Evolutionary conservation across 2,797 vertebrate species (phyloP).

Genomic region (Sebastes oblongus): DNA sequence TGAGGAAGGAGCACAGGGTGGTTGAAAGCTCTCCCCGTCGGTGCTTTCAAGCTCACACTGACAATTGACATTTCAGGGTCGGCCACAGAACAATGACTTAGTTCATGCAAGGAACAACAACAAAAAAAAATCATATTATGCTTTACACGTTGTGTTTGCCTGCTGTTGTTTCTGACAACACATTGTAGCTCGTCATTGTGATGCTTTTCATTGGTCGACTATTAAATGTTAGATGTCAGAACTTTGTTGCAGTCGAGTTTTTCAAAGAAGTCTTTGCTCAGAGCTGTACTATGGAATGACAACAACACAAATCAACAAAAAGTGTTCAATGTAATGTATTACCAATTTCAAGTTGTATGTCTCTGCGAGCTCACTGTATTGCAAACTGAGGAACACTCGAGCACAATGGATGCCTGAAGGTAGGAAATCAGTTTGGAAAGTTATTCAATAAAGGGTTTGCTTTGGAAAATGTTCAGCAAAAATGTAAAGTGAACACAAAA

Average conservation of each 20-base stretch:
- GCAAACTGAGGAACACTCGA: neutral
- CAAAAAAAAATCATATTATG: neutral
- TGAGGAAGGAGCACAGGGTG: neutral
- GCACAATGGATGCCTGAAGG: neutral
- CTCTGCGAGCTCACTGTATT: neutral
- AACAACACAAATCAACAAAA: neutral
- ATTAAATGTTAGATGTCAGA: neutral
- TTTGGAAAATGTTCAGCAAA: neutral
- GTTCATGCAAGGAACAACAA: neutral
- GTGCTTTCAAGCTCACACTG: neutral
- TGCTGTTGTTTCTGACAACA: neutral
- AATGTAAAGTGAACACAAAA: neutral
- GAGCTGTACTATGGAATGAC: neutral
- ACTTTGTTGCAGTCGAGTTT: neutral
- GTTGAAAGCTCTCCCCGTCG: neutral
- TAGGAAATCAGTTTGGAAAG: neutral
- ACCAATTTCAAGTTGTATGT: neutral
- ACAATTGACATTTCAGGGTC: slow-evolving; percentile 11
- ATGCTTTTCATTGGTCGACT: neutral
- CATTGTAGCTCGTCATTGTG: neutral
- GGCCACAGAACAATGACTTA: neutral
- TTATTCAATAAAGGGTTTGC: neutral
- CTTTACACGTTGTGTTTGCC: neutral
- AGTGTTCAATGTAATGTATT: neutral
- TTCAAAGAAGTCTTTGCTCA: neutral